Evolutionary conservation across 2,797 vertebrate genomes (phyloP).

Genomic region (Sebastes aleutianus): DNA sequence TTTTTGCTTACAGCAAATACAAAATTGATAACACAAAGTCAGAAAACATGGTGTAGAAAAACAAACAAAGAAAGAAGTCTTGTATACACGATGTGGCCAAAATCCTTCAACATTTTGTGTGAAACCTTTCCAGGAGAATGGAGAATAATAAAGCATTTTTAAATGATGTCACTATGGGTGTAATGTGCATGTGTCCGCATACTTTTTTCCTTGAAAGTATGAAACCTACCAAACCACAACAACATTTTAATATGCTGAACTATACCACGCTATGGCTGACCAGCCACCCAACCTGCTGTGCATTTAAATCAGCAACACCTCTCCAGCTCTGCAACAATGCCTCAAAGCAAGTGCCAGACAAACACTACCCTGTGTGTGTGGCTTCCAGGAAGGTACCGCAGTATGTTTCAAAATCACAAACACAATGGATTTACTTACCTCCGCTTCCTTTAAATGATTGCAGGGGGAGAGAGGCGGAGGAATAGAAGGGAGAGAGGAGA

Average conservation of each 20-base stretch:
- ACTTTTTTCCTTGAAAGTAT: not conserved
- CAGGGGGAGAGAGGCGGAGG: conserved; percentile 66
- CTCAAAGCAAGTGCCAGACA: conserved; percentile 3
- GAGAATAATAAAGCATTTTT: not conserved
- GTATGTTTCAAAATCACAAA: conserved; percentile 20
- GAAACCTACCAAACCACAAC: conserved; percentile 4
- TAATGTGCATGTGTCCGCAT: not conserved
- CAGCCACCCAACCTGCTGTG: conserved; percentile 21
- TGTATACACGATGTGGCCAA: not conserved
- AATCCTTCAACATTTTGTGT: too few species aligned
- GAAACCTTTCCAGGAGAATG: not conserved
- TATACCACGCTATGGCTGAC: conserved; percentile 6
- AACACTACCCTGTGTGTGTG: not conserved
- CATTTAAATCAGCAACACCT: conserved; percentile 39
- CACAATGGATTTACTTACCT: conserved; percentile 86
- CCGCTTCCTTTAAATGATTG: conserved; percentile 91
- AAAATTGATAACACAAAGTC: not conserved
- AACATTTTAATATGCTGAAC: conserved; percentile 44
- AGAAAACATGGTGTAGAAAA: not conserved
- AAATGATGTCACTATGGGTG: not conserved
- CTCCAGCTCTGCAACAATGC: conserved; percentile 12
- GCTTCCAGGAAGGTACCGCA: not conserved
- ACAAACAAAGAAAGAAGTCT: not conserved
- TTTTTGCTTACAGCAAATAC: not conserved
- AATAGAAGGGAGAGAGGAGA: conserved; percentile 33